Base-by-base conservation (phyloP, 2,113 vertebrate species). In the Notechis scutatus region DNA sequence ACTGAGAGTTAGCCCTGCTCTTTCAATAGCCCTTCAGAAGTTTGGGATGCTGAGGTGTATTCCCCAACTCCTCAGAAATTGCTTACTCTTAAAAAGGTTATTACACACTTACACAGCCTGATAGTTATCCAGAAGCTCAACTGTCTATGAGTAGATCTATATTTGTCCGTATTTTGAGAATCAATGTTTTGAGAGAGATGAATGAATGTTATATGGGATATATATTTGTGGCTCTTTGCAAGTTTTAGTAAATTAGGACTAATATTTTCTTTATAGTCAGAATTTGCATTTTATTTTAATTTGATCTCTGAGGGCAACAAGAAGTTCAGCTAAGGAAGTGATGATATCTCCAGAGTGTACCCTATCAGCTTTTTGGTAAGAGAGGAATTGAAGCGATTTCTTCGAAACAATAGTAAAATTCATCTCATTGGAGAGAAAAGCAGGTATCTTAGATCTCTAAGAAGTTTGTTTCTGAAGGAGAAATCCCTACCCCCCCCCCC, bases 81-180 rank as follows among this genome's bases (percentile, higher is more conserved):
- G 74, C 34, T 42, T 81, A 42, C 20, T 10, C 18, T 81, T 81
- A 81, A 81, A 81, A 20, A 81, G 74, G 7, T 81, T 18, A 74
- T 74, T 39, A 74, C 15, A 7, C n/a, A 39, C 14, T 39, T 74
- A 74, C 15, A 15, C 12, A 69, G 4, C 29, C 29, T 69, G 29
- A 69, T 69, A 69, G 64, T 69, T 69, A 69, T 69, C 64, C 29
- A 34, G 69, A 5, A 74, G 69, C 69, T 74, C 34, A 81, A 34
- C 74, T 81, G 18, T 81, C 69, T 74, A 3, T 3, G 34, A 21
- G 18, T 81, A 81, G 18, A 39, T 42, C 6, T 39, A 39, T 9
- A 81, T 39, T 39, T 81, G 6, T 81, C 18, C 18, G 96, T 92
- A 89, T 93, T 91, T 85, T 92, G 23, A 91, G 64, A 61, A 61